Conservation (phyloP, 2,113 vertebrate genomes). For the Saguinus midas region DNA sequence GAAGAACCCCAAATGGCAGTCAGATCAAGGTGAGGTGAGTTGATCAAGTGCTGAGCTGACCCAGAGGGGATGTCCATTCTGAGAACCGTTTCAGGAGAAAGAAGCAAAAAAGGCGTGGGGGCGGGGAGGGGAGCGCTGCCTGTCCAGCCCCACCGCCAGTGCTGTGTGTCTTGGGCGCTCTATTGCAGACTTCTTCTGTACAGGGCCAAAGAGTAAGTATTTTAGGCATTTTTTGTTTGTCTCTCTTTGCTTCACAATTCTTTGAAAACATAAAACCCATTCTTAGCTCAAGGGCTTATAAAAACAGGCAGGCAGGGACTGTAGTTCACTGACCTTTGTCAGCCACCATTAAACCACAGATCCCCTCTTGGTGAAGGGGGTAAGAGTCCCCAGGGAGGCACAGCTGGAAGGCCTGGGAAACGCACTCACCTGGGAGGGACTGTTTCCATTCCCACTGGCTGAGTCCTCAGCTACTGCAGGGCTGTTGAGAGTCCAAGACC, state of each 20-base stretch:
- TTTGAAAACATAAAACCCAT: background rate
- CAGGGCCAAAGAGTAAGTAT: background rate
- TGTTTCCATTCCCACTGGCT: background rate
- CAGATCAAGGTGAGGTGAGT: background rate
- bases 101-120: no score
- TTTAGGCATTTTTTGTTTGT: background rate
- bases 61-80: fast-evolving
- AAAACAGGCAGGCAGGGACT: background rate
- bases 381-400: fast-evolving
- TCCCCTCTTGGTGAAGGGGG: background rate
- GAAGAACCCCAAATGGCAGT: background rate
- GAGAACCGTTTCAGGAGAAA: background rate
- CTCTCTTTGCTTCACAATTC: background rate
- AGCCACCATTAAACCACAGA: no score
- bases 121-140: no score
- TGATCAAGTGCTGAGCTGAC: background rate
- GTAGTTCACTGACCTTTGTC: background rate
- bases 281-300: background rate
- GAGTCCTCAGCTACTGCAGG: background rate
- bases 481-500: background rate
- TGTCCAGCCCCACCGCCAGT: fast-evolving
- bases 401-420: background rate
- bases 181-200: no score
- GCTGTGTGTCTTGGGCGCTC: background rate
- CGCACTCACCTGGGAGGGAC: no score